These are phyloP conservation scores for Sialia sialis DNA, from an alignment of 2,113 vertebrate species.

Conservation along the genomic window DNA sequence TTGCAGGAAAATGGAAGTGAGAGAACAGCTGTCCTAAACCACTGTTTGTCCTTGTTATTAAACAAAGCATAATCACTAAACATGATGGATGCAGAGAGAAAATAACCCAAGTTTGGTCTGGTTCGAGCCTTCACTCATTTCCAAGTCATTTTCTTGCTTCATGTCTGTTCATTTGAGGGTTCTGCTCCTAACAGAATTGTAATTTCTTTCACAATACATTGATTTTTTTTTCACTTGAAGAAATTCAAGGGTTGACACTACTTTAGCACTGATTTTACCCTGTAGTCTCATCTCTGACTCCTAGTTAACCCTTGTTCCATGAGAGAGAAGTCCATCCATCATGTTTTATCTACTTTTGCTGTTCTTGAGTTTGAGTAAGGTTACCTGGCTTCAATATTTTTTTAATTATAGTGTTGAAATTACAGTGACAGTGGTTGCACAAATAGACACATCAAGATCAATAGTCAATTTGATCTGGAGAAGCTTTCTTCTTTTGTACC, in stretches of 20 bases:
- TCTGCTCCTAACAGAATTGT: not conserved
- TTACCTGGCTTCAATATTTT: not conserved
- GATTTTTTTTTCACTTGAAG: not conserved
- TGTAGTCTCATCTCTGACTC: not conserved
- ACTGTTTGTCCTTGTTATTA: not conserved
- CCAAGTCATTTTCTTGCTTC: not conserved
- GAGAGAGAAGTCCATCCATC: not conserved
- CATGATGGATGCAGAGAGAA: not conserved
- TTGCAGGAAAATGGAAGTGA: not conserved
- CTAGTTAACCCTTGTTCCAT: not conserved
- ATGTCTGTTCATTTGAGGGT: not conserved
- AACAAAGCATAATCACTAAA: not conserved
- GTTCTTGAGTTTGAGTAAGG: not conserved
- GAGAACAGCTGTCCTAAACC: not conserved
- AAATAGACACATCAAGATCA: not conserved
- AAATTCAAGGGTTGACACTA: not conserved
- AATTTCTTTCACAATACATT: not conserved
- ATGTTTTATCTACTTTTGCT: not conserved
- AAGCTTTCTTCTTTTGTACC: constrained; percentile 19
- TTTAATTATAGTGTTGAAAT: not conserved
- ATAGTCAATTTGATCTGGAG: not conserved
- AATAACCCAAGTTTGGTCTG: not conserved
- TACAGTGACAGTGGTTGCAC: not conserved
- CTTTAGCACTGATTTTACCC: not conserved
- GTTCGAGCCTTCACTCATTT: not conserved